Evolutionary conservation across 1,140 invertebrate genomes (phyloP), one percentile per base, ranked within the genome.

Genomic region (Drosophila fuyamai): DNA sequence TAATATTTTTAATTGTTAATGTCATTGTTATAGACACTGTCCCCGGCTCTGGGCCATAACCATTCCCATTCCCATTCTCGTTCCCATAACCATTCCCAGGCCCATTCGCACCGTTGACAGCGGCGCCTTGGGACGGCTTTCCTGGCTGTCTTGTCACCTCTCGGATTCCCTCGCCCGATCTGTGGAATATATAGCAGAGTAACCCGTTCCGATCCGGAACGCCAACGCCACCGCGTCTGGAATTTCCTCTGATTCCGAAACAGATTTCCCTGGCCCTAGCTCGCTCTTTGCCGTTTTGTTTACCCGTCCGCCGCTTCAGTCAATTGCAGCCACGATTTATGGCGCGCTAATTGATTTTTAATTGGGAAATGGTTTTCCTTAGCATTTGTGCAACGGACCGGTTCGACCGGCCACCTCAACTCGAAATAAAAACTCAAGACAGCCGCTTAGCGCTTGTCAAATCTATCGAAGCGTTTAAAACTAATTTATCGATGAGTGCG

Each of bases 1-100:
- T 88, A 80, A 88, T 89, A 88, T 75, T 88, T 84, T 84, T 84
- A 89, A 89, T 89, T 89, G 81, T 81, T 89, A 89, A 89, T 88
- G 79, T 81, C 70, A 81, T 84, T 81, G 73, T 84, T 89, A 73
- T 88, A 88, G 83, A 88, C 66, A 63, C 63, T 77, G 63, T 76
- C 56, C 57, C 65, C 73, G 48, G 38, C 56, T 59, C 54, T 71
- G 63, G 41, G 50, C 54, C 62, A 74, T 65, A 58, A 23, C 54
- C 73, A 75, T 76, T 74, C 47, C 54, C 73, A 66, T 58, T 53
- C 62, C 36, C 65, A 41, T 44, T 48, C 61, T 14, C 73, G 51
- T 63, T 56, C 70, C 13, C 51, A 76, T 74, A 40, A 59, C 40
- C 55, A 47, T 72, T 40, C 41, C 63, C 68, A 76, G 48, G 38